Evolutionary conservation across 2,797 vertebrate species (phyloP).

Genomic region (Bradypodion ventrale): DNA sequence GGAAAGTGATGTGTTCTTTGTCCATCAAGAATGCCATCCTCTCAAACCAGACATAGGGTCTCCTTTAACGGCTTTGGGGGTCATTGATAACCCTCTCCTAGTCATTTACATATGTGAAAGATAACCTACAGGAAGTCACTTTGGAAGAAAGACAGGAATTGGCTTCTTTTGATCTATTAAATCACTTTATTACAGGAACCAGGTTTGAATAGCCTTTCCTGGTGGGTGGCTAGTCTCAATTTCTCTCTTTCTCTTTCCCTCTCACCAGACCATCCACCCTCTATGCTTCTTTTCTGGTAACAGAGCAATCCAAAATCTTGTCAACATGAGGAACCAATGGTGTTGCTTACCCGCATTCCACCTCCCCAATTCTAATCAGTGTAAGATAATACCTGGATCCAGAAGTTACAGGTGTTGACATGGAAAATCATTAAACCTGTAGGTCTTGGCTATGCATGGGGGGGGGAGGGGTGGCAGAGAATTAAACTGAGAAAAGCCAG

Average conservation of each 20-base stretch:
- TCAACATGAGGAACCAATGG: slow-evolving; percentile 66
- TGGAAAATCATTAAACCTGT: slow-evolving; percentile 51
- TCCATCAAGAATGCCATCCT: not conserved
- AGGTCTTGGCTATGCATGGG: not conserved
- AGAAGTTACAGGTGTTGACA: slow-evolving; percentile 16
- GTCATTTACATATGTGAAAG: slow-evolving; percentile 81
- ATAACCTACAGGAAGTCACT: slow-evolving; percentile 82
- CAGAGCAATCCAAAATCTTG: slow-evolving; percentile 81
- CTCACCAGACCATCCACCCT: slow-evolving; percentile 74
- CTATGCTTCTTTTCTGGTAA: slow-evolving; percentile 83
- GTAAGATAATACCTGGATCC: not conserved
- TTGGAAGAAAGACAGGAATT: slow-evolving; percentile 80
- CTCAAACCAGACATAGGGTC: not conserved
- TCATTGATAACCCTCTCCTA: slow-evolving; percentile 52
- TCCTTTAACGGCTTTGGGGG: slow-evolving; percentile 46
- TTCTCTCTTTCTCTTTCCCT: slow-evolving; percentile 77
- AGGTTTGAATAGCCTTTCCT: slow-evolving; percentile 83
- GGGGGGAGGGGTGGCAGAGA: not conserved
- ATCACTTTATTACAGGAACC: slow-evolving; percentile 98
- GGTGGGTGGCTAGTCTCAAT: slow-evolving; percentile 79
- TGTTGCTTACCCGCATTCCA: slow-evolving; percentile 62
- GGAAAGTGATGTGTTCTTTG: not conserved
- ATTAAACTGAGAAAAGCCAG: not conserved
- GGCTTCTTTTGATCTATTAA: slow-evolving; percentile 84
- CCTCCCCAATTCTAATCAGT: slow-evolving; percentile 55